Percentiles rank a stretch among this genome's conserved stretches.
phyloP scores from a whole-genome alignment of 2,797 vertebrate genomes.

The Ambastaia sidthimunki region DNA sequence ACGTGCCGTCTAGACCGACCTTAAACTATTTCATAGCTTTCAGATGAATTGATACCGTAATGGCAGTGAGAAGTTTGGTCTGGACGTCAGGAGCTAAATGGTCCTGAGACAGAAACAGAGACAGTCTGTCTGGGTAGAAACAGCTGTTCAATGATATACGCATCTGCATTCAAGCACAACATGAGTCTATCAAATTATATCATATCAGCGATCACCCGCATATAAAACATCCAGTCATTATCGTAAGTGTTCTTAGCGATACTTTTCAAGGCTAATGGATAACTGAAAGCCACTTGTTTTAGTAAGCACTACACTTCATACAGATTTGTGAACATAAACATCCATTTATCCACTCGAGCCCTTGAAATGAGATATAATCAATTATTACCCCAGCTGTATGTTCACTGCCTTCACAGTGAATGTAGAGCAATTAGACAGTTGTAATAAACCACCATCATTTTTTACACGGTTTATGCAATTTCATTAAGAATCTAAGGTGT shows the following conservation, averaged over 20 bases:
- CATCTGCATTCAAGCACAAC: slow-evolving; percentile 28
- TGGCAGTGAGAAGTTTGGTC: slow-evolving; percentile 30
- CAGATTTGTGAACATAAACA: slow-evolving; percentile 21
- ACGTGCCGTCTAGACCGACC: slow-evolving; percentile 33
- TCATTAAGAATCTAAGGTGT: neutral
- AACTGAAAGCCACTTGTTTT: slow-evolving; percentile 45
- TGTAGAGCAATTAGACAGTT: slow-evolving; percentile 4
- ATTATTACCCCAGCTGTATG: slow-evolving; percentile 4
- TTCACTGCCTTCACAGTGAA: slow-evolving; percentile 8
- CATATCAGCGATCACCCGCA: slow-evolving; percentile 17
- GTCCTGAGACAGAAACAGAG: slow-evolving; percentile 46
- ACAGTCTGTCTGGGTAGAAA: slow-evolving; percentile 39
- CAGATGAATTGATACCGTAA: slow-evolving; percentile 50
- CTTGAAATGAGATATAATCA: neutral
- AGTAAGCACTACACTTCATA: slow-evolving; percentile 8
- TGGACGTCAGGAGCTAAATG: slow-evolving; percentile 40
- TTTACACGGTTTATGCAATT: neutral
- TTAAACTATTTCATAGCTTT: slow-evolving; percentile 30
- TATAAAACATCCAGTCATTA: slow-evolving; percentile 35
- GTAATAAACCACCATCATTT: neutral
- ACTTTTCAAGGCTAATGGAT: slow-evolving; percentile 40
- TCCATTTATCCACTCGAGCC: slow-evolving; percentile 1
- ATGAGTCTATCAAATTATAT: slow-evolving; percentile 27
- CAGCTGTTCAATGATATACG: slow-evolving; percentile 37
- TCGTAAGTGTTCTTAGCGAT: slow-evolving; percentile 26